Evolutionary conservation across 2,888 invertebrate genomes (phyloP).

Genomic region (Oscheius sp.): DNA sequence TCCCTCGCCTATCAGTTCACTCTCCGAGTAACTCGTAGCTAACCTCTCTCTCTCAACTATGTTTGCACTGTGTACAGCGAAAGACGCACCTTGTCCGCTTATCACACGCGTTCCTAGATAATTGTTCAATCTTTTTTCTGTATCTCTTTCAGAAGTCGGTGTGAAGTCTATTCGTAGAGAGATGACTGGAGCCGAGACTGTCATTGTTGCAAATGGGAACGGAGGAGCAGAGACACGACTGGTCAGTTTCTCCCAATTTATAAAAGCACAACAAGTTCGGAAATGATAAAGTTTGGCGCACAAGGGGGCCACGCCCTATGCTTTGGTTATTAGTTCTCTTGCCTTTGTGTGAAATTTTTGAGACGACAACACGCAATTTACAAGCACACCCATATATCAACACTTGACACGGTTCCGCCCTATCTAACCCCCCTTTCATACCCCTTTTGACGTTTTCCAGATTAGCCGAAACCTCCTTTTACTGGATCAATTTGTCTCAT

Average conservation of each 20-base stretch:
- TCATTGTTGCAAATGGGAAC: conserved; percentile 53
- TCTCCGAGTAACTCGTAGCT: neutral
- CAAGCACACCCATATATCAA: conserved; percentile 11
- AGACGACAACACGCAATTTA: neutral
- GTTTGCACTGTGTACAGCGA: conserved; percentile 35
- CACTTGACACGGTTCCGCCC: conserved; percentile 29
- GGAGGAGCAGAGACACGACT: conserved; percentile 57
- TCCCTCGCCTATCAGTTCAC: neutral
- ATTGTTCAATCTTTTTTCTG: neutral
- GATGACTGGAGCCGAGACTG: conserved; percentile 42
- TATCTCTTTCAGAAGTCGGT: conserved; percentile 3
- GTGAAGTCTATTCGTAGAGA: conserved; percentile 2
- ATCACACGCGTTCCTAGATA: conserved; percentile 1
- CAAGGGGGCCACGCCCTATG: neutral
- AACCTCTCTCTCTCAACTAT: conserved; percentile 12
- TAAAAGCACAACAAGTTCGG: neutral
- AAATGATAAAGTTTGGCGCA: neutral
- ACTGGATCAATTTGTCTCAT: conserved; percentile 3
- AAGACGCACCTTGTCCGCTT: conserved; percentile 13
- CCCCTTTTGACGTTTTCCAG: neutral
- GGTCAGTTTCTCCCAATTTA: conserved; percentile 40
- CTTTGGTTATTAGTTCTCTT: neutral
- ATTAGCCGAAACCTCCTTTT: too few relatives aligned
- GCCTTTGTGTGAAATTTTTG: neutral
- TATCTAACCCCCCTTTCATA: neutral